phyloP scores from a whole-genome alignment of 2,113 vertebrate species.

The Camelus bactrianus region DNA sequence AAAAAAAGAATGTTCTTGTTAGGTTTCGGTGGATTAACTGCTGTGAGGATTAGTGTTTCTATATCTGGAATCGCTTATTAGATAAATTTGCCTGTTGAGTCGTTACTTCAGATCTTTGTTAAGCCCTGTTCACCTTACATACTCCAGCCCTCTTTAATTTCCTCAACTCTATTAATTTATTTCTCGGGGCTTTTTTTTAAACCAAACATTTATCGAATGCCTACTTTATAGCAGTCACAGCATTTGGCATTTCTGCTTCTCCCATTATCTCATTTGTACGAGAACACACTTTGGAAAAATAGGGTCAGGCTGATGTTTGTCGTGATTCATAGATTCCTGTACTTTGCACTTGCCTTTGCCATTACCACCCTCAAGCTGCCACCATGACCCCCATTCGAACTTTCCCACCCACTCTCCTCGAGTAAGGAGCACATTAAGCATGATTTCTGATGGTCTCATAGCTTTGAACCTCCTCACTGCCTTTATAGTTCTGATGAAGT shows the following conservation, averaged over 20 bases:
- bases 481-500: neutral
- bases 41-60: neutral
- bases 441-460: neutral
- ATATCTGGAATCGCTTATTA: slow-evolving; percentile 52
- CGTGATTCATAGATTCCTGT: neutral
- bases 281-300: neutral
- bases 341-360: neutral
- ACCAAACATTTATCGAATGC: neutral
- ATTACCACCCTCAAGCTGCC: neutral
- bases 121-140: neutral
- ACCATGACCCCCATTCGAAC: neutral
- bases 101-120: neutral
- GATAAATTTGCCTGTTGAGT: neutral
- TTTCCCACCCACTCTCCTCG: neutral
- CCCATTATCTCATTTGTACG: neutral
- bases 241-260: neutral
- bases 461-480: neutral
- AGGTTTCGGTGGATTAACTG: slow-evolving; percentile 21
- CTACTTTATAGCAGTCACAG: neutral
- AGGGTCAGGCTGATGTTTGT: neutral
- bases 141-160: slow-evolving; percentile 22
- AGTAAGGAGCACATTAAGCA: neutral
- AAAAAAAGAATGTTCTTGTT: slow-evolving; percentile 19
- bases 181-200: neutral
- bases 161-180: slow-evolving; percentile 46